phyloP scores from a whole-genome alignment of 2,888 invertebrate species.

The Drosophila neonasuta region DNA sequence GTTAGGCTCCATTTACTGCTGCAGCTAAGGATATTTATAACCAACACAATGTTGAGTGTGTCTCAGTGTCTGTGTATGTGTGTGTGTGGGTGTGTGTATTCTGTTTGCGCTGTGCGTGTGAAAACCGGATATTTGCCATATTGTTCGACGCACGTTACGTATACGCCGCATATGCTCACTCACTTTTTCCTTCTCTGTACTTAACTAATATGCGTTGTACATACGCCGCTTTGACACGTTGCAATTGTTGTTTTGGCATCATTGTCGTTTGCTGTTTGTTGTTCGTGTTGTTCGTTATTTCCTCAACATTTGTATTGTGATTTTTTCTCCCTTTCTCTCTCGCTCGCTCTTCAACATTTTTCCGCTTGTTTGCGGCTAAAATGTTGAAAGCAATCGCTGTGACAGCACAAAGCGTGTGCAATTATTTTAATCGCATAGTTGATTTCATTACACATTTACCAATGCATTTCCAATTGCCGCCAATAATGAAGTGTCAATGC shows the following conservation, averaged over 20 bases:
- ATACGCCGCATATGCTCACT: slow-evolving; percentile 44
- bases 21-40: neutral
- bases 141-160: slow-evolving; percentile 48
- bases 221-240: slow-evolving; percentile 57
- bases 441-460: slow-evolving; percentile 20
- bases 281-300: slow-evolving; percentile 8
- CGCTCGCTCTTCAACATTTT: neutral
- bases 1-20: slow-evolving; percentile 22
- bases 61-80: neutral
- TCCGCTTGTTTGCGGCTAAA: slow-evolving; percentile 23
- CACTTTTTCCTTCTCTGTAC: slow-evolving; percentile 24
- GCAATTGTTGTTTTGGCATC: slow-evolving; percentile 50
- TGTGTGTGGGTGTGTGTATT: neutral
- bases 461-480: neutral
- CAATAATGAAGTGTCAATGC: slow-evolving; percentile 6
- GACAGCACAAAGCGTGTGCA: slow-evolving; percentile 22
- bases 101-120: slow-evolving; percentile 34
- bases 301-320: slow-evolving; percentile 44
- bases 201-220: slow-evolving; percentile 58
- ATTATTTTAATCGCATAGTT: slow-evolving; percentile 25
- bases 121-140: slow-evolving; percentile 55
- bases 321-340: slow-evolving; percentile 18
- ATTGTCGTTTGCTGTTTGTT: slow-evolving; percentile 22
- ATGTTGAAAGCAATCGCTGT: slow-evolving; percentile 2
- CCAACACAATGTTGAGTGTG: slow-evolving; percentile 3